Base-by-base conservation (phyloP, 2,797 vertebrate genomes). In the Ptychadena robeensis region DNA sequence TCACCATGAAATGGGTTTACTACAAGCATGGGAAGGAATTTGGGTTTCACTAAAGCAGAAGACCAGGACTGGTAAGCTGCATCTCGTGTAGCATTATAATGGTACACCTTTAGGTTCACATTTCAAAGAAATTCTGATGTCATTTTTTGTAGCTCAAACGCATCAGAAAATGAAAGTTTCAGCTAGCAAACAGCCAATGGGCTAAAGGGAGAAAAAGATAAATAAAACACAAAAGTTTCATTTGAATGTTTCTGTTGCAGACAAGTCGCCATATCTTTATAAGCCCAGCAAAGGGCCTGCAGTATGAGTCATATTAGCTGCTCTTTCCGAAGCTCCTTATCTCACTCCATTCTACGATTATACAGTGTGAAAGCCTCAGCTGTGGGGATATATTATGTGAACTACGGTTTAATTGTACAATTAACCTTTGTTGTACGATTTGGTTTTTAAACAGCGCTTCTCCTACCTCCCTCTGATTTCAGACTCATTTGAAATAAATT, bases 401-500 rank as follows among this genome's bases (percentile, higher is more conserved):
- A 83, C 81, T 73, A 83, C 81, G 67, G 78, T 85, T 81, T 85
- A 80, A 85, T 85, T 85, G 66, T 76, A 85, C 78, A 81, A 85
- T 85, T 85, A 85, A 85, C 83, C 83, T 85, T 85, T 85, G 78
- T 85, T 85, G 83, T 81, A 85, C 37, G 14, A 85, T 80, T 69
- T 80, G 71, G 35, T 75, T 84, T 80, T 80, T 84, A 83, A 84
- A 65, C 82, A 84, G 77, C n/a, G 34, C 65, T 25, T 84, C 61
- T 75, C 65, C 35, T 75, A 80, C 48, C 71, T 84, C 35, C 14
- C 64, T 35, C 68, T 63, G 66, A 83, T 79, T 83, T 69, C 65
- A 40, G 40, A 68, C 27, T 73, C 28, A 64, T 82, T 79, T 80
- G 48, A 84, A 69, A 84, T 80, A 80, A 84, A 84, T 80, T 80